These are phyloP conservation scores for Leucoraja ocellata DNA, from an alignment of 2,797 vertebrate genomes.

Conservation along the genomic window DNA sequence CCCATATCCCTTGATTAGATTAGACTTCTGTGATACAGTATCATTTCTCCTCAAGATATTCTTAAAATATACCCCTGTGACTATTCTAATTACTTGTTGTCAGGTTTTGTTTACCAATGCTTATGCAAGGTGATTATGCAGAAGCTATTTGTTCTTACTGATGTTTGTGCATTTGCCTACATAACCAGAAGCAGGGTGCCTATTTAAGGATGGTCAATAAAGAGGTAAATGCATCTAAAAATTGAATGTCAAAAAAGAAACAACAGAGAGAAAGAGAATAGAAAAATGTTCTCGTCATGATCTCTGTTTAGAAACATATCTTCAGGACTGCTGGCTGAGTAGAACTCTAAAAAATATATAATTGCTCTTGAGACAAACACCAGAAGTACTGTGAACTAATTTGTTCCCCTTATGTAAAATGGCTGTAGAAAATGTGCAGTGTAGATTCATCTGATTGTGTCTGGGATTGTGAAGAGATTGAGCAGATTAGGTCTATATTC, in stretches of 20 bases:
- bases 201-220: no score
- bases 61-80: neutral
- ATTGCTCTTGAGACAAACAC: neutral
- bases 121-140: neutral
- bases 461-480: no score
- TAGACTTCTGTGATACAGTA: no score
- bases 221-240: no score
- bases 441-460: no score
- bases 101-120: neutral
- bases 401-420: no score
- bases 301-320: neutral
- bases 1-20: no score
- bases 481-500: no score
- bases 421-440: no score
- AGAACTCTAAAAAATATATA: neutral
- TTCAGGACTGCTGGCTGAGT: no score
- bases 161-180: neutral
- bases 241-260: no score
- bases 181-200: neutral
- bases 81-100: neutral
- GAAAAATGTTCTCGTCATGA: neutral
- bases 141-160: neutral
- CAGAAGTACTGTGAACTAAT: neutral
- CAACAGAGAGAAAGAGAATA: neutral
- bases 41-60: neutral